Evolutionary conservation across 2,797 vertebrate species (phyloP).

Genomic region (Nyctalus aviator): DNA sequence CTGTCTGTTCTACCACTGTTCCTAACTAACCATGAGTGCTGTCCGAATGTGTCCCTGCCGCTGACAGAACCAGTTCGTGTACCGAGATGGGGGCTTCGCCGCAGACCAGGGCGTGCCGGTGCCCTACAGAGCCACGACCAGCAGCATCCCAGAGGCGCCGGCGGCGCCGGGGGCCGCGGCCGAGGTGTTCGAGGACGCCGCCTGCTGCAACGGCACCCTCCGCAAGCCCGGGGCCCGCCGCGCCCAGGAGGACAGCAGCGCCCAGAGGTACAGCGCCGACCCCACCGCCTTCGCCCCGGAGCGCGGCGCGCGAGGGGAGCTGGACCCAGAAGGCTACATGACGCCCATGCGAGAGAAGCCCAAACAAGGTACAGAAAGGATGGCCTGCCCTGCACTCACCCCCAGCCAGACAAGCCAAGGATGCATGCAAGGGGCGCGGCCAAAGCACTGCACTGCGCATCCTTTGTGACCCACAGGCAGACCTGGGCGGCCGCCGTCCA

Average conservation of each 20-base stretch:
- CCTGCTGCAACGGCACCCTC: conserved; percentile 94
- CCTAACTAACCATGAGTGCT: background rate
- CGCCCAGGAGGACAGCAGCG: conserved; percentile 91
- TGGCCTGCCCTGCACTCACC: too few species aligned
- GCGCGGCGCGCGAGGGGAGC: conserved; percentile 89
- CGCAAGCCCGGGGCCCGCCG: conserved; percentile 91
- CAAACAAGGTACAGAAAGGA: conserved; percentile 91
- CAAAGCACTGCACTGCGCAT: background rate
- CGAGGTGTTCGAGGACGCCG: conserved; percentile 91
- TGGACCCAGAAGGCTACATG: conserved; percentile 97
- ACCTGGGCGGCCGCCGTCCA: too few species aligned
- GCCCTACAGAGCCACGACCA: conserved; percentile 89
- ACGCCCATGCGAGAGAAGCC: conserved; percentile 96
- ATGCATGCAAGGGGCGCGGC: too few species aligned
- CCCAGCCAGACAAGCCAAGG: background rate
- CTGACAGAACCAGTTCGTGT: conserved; percentile 95
- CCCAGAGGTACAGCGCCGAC: conserved; percentile 96
- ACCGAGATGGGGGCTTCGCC: conserved; percentile 91
- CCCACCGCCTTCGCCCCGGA: conserved; percentile 94
- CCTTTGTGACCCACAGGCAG: background rate
- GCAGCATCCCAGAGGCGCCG: conserved; percentile 90
- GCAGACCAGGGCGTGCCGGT: conserved; percentile 90
- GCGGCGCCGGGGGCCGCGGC: conserved; percentile 85
- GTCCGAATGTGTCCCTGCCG: conserved; percentile 55
- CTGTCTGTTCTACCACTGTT: too few species aligned